phyloP scores from a whole-genome alignment of 2,797 vertebrate genomes.

The Ibycter americanus region DNA sequence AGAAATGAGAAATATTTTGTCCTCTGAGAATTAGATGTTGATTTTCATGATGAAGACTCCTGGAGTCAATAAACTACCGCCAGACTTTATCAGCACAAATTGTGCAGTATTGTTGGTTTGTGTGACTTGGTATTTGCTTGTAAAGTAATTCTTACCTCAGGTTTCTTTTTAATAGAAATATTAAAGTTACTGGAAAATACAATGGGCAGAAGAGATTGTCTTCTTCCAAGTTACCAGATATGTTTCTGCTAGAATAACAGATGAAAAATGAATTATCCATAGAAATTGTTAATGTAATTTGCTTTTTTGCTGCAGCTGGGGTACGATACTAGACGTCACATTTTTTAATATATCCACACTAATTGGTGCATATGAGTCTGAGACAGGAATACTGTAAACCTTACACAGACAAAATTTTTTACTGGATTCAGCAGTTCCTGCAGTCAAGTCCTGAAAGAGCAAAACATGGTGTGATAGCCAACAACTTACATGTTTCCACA shows the following conservation, averaged over 20 bases:
- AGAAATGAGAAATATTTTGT: background rate
- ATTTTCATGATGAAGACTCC: slow-evolving; percentile 18
- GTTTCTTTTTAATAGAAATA: background rate
- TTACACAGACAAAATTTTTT: background rate
- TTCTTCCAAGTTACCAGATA: background rate
- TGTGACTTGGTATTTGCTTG: slow-evolving; percentile 7
- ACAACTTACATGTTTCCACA: background rate
- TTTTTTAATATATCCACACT: background rate
- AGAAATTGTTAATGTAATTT: background rate
- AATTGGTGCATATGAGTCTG: background rate
- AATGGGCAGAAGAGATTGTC: background rate
- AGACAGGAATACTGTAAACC: background rate
- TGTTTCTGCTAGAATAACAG: background rate
- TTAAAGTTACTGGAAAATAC: background rate
- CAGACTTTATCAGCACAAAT: background rate
- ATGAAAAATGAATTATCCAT: slow-evolving; percentile 4
- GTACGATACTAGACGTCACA: background rate
- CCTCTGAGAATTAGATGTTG: slow-evolving; percentile 4
- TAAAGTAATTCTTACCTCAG: background rate
- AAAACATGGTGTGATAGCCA: background rate
- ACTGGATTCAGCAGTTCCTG: background rate
- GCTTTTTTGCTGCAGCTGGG: background rate
- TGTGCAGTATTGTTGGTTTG: background rate
- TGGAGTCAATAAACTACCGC: background rate
- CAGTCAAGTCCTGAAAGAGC: background rate